Evolutionary conservation across 2,888 invertebrate genomes (phyloP), one percentile per base, ranked within the genome.

Genomic region (Platypus cylindrus): DNA sequence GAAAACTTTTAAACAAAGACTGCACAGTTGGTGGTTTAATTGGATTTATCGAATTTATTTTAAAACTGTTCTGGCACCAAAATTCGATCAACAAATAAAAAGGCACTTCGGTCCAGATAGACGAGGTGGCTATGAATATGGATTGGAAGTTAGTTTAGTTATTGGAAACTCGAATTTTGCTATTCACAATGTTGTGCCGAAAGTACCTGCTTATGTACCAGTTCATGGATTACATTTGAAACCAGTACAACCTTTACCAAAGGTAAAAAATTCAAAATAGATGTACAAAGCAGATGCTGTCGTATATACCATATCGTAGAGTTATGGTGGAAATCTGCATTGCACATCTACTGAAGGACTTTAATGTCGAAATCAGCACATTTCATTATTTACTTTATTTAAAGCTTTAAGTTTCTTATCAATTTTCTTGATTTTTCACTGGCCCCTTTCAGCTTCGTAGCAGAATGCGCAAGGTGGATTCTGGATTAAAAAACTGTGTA

Each of bases 171-270:
- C 43, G 2, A 53, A 53, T 31, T 41, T 45, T 14, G 48, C 47
- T 14, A 36, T 49, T 3, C 40, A 48, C 12, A 49, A 42, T 30
- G 32, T 47, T 7, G 48, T 43, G 35, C 50, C 51, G 4, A 27
- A 27, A n/a, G 42, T 48, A 13, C 52, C 53, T 17, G 49, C 43
- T 31, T 40, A 45, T 30, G 40, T 54, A 5, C 49, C 50, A 11
- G 41, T 52, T 16, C 44, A 49, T 23, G 52, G 50, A 11, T 45
- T 53, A n/a, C 54, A 56, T 38, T 38, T 55, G 8, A 41, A 48
- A 15, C 41, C 48, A 22, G 30, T 32, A 5, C 48, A 53, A 38
- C 42, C 49, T 16, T 36, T 56, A 20, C 53, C 54, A 12, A 23
- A 47, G 37, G 54, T 53, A 44, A 43, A 45, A 36, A 12, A 7